Evolutionary conservation across 2,113 vertebrate genomes (phyloP).

Genomic region (Connochaetes taurinus): DNA sequence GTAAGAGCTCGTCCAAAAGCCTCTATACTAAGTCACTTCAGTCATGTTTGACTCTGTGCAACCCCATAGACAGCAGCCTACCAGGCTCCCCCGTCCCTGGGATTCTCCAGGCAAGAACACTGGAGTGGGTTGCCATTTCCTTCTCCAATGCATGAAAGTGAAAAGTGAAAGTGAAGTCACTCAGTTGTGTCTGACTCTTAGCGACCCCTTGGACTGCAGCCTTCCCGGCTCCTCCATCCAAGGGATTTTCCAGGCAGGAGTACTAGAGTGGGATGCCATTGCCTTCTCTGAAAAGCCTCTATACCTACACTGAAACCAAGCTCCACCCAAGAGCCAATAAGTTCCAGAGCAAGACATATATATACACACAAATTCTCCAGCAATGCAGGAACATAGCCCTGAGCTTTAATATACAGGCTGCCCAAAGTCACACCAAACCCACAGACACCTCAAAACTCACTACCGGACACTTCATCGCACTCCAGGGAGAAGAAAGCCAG

Average conservation of each 20-base stretch:
- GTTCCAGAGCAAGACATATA: neutral
- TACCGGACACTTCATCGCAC: accelerated
- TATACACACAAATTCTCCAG: accelerated
- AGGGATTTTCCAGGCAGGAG: no score
- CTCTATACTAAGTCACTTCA: neutral
- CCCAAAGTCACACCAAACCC: neutral
- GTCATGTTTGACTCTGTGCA: no score
- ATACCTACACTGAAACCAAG: neutral
- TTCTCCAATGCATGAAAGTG: no score
- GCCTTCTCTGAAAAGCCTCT: neutral
- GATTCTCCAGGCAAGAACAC: no score
- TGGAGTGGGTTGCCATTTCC: no score
- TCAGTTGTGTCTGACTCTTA: no score
- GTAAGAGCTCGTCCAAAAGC: neutral
- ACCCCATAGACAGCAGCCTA: no score
- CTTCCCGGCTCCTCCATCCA: no score
- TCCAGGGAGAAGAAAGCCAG: neutral
- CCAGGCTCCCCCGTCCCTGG: no score
- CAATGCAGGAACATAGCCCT: neutral
- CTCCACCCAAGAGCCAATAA: neutral
- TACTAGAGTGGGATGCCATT: no score
- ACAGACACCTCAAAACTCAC: neutral
- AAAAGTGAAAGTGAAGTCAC: no score
- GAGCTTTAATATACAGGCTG: neutral
- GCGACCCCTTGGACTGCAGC: no score